Evolutionary conservation across 2,888 invertebrate species (phyloP), one percentile per base, ranked within the genome.

Genomic region (Archips xylosteana): DNA sequence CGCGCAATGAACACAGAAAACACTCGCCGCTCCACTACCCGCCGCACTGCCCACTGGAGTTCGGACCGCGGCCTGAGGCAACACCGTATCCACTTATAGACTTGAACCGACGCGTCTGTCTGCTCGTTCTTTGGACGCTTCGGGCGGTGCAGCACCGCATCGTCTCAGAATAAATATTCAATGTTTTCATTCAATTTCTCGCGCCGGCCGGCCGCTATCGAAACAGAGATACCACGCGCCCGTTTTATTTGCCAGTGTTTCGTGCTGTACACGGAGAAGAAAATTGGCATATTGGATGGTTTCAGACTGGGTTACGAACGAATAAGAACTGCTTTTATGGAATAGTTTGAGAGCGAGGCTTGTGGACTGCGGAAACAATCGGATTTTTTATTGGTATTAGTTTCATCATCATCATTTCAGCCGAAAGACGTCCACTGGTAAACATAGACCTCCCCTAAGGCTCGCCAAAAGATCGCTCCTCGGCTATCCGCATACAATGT

Each of bases 181-280:
- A 91, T 92, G 90, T 92, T 92, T 92, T 92, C 89, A 91, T 92
- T 92, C 89, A 92, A 92, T 92, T 89, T 89, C 86, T 86, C 85
- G 83, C 82, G 84, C 54, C 76, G 69, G 73, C 64, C 67, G 69
- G 73, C 64, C 67, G 79, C 82, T 83, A 83, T 76, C 79, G 80
- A 82, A 83, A 86, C 83, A 85, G 81, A 83, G 85, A 83, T 85
- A 84, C 76, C 79, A 68, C 63, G 75, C 63, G 67, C 67, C 23
- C 57, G 63, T 69, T 68, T 71, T 71, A 73, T 73, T 67, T 68
- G 63, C 68, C 67, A 10, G 68, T 54, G 71, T 51, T 51, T 51
- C 61, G 62, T 39, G 62, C 60, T 15, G 36, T 6, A 13, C 15
- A 9, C 34, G 23, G 51, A 15, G 2, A 23, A 32, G 36, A 36